phyloP scores from a whole-genome alignment of 2,113 vertebrate species.

The Tauraco erythrolophus region DNA sequence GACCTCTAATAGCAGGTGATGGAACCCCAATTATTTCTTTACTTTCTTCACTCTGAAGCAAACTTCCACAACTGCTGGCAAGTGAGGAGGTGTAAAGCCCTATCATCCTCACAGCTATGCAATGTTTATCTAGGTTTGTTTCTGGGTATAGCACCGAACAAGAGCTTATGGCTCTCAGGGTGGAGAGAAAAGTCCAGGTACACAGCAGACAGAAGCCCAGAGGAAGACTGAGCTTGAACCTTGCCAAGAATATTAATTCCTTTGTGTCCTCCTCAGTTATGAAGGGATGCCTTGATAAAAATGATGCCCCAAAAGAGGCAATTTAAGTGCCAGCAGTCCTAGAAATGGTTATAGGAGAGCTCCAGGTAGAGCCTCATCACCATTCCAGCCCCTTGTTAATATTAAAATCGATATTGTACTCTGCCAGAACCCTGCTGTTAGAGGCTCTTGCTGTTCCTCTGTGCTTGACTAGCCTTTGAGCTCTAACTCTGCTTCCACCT shows the following conservation, averaged over 20 bases:
- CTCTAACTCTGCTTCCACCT: not conserved
- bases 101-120: not conserved
- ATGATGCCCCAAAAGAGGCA: not conserved
- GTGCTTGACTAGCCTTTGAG: not conserved
- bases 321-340: not conserved
- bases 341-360: not conserved
- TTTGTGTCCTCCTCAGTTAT: not conserved
- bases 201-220: not conserved
- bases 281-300: not conserved
- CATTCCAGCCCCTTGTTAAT: not conserved
- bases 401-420: not conserved
- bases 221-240: not conserved
- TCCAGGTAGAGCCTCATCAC: not conserved
- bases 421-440: not conserved
- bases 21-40: not conserved
- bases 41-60: not conserved
- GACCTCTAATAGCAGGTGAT: not conserved
- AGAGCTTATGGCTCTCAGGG: not conserved
- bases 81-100: not conserved
- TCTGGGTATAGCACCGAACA: not conserved
- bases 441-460: not conserved
- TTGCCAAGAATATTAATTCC: not conserved
- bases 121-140: not conserved
- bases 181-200: not conserved
- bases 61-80: not conserved